phyloP scores from a whole-genome alignment of 2,888 invertebrate genomes.

The Himalopsyche tibetana region DNA sequence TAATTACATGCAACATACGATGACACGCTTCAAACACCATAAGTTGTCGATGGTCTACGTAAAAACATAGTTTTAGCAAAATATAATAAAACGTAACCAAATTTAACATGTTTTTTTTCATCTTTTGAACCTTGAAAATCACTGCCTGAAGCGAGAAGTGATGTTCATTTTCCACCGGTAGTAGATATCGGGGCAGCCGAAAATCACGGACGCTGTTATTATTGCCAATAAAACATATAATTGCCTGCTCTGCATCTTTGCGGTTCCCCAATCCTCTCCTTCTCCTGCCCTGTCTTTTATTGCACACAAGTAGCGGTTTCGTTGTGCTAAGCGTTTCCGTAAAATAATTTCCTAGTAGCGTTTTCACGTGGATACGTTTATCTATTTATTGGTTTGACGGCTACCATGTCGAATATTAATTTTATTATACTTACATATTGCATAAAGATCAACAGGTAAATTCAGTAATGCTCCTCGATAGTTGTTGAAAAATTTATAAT shows the following conservation, averaged over 20 bases:
- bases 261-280: not conserved
- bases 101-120: not conserved
- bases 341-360: constrained; percentile 18
- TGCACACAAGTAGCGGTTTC: constrained; percentile 21
- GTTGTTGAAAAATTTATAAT: too few relatives aligned
- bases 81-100: too few relatives aligned
- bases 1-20: too few relatives aligned
- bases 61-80: too few relatives aligned
- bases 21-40: too few relatives aligned
- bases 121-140: not conserved
- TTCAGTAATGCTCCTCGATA: too few relatives aligned
- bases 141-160: not conserved
- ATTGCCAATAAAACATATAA: constrained; percentile 30
- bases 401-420: not conserved
- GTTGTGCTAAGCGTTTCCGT: constrained; percentile 15
- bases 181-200: constrained; percentile 13
- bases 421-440: not conserved
- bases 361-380: constrained; percentile 22
- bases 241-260: constrained; percentile 21
- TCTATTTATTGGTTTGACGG: constrained; percentile 7
- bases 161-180: constrained; percentile 13
- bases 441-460: too few relatives aligned
- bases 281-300: constrained; percentile 10
- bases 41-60: too few relatives aligned
- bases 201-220: constrained; percentile 34